These are phyloP conservation scores for Spongia lamella DNA, from an alignment of 37 sponge, comb jelly and placozoan species.

Conservation along the genomic window DNA sequence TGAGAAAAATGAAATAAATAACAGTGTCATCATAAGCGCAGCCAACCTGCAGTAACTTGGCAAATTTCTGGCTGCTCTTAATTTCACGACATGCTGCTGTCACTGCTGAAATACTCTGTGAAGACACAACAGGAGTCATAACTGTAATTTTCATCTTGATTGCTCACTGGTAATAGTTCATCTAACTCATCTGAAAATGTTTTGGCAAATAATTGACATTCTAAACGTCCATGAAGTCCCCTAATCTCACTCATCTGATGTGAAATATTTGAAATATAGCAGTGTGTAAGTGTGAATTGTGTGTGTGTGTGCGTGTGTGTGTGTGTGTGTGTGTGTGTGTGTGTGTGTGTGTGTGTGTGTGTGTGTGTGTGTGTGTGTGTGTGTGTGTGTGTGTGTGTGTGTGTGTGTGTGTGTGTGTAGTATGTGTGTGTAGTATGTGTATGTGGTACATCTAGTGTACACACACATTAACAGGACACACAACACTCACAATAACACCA, in stretches of 20 bases:
- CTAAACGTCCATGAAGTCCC: slow-evolving; percentile 67
- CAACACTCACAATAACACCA: slow-evolving; percentile 65
- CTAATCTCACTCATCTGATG: slow-evolving; percentile 77
- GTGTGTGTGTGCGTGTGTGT: slow-evolving; percentile 1
- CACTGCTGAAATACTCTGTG: slow-evolving; percentile 72
- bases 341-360: no score
- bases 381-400: slow-evolving; percentile 1
- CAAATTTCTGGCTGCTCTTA: slow-evolving; percentile 73
- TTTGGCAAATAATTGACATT: slow-evolving; percentile 77
- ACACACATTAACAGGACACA: slow-evolving; percentile 1
- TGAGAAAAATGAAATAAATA: neutral
- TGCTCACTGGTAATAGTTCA: slow-evolving; percentile 81
- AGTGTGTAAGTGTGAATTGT: neutral
- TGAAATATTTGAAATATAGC: neutral
- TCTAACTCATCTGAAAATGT: slow-evolving; percentile 85
- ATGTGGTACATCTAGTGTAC: neutral
- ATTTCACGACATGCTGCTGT: slow-evolving; percentile 84
- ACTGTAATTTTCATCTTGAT: neutral
- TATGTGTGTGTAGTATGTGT: no score
- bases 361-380: no score
- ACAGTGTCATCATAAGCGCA: neutral
- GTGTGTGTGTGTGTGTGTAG: neutral
- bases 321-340: no score
- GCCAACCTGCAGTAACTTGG: slow-evolving; percentile 79
- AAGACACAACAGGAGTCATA: neutral